Base-by-base conservation (phyloP, 1,140 invertebrate genomes). In the Trichonephila clavipes region DNA sequence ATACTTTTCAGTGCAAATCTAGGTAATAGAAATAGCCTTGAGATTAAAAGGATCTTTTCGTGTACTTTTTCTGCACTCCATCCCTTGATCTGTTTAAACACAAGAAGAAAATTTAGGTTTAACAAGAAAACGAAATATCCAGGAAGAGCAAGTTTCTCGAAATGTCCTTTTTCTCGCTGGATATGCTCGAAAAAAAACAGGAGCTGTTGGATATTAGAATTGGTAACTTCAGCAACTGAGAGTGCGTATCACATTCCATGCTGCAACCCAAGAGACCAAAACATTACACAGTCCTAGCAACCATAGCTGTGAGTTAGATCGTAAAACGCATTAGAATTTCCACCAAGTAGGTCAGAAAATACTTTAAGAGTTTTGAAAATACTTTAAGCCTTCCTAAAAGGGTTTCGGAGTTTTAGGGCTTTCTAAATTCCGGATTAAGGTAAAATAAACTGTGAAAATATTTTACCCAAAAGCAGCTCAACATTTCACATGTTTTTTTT, bases 311-410 rank as follows among this genome's bases (percentile, higher is more conserved):
- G 51, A 58, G 21, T 59, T 59, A 83, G 19, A n/a, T 19, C 44
- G 82, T n/a, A 83, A 83, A 58, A 83, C 8, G 61, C 86, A 88
- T 88, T 88, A 88, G 86, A 88, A 88, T 88, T 51, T 88, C 62
- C 61, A 40, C 28, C 61, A 59, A 88, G 61, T 66, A 88, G 86
- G 61, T 28, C 61, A 44, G 86, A 88, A 88, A 88, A 88, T 88
- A 64, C 85, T 86, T 86, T 86, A 86, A 86, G 85, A 86, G 85
- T 62, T 86, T 28, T 44, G 51, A n/a, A 86, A 86, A 86, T 86
- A 62, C 61, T 64, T 64, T 64, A 88, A 88, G 66, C 34, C 86
- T 64, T 24, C 24, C 62, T 88, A 64, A 88, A 88, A 88, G 86
- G 86, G 86, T 88, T 88, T 88, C 16, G n/a, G 28, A 64, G 86